Evolutionary conservation across 2,113 vertebrate genomes (phyloP).

Genomic region (Pluvialis apricaria): DNA sequence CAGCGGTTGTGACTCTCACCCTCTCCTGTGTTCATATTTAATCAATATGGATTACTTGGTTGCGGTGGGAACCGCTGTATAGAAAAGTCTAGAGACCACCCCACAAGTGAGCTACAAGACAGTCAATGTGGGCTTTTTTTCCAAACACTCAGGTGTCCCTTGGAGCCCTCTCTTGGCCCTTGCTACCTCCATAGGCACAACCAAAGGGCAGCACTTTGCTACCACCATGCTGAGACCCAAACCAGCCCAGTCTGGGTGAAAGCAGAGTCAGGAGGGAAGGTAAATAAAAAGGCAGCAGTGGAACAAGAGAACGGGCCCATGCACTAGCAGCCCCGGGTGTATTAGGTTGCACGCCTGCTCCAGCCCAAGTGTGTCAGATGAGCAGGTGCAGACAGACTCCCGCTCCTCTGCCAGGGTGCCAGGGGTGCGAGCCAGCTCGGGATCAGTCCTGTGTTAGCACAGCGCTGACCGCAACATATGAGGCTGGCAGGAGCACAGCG

Average conservation of each 20-base stretch:
- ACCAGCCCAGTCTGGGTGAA: neutral
- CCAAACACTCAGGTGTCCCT: neutral
- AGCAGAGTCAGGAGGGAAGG: neutral
- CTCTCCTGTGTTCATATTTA: neutral
- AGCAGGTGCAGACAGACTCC: neutral
- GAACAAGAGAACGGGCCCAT: neutral
- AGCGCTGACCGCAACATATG: neutral
- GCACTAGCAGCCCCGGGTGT: neutral
- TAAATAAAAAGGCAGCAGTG: neutral
- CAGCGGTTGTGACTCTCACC: neutral
- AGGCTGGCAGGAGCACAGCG: neutral
- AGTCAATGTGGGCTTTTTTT: neutral
- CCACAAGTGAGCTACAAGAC: neutral
- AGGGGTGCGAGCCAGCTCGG: neutral
- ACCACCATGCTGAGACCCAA: neutral
- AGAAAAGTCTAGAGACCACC: neutral
- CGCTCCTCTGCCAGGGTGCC: neutral
- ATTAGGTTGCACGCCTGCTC: neutral
- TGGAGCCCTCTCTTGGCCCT: neutral
- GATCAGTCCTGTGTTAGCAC: neutral
- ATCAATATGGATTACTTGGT: neutral
- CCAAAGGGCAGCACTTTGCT: neutral
- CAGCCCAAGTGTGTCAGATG: neutral
- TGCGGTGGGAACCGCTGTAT: neutral
- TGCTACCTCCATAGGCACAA: neutral